Evolutionary conservation across 2,888 invertebrate species (phyloP), one percentile per base, ranked within the genome.

Genomic region (Mimachlamys varia): DNA sequence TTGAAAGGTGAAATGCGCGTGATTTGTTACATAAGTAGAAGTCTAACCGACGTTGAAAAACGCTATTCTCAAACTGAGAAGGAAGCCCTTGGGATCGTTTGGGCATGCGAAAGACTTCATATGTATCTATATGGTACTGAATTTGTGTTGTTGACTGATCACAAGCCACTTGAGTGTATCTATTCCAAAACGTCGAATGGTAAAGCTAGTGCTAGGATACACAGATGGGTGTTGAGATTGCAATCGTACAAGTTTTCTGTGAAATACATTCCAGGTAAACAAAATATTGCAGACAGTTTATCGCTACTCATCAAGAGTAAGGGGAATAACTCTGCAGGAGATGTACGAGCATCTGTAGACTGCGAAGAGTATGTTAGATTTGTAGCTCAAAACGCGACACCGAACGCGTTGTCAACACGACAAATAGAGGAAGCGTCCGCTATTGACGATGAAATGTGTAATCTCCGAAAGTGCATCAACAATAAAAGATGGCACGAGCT

Each of bases 201-300:
- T 44, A 94, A 93, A 91, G 94, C 94, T 10, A 91, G 93, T 91
- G 93, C 95, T 0, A 88, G 94, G n/a, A 92, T 96, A 13, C 93
- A 94, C 91, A 76, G 95, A 22, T 94, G 94, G 94, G 88, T 92
- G 15, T 89, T 95, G 13, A 44, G 93, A 44, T 38, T 95, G 22
- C 93, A 93, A 55, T 92, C 92, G 22, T 95, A 92, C 88, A 87
- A 88, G 27, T 93, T 93, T 27, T 89, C 49, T 1, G 92, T 93
- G 0, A 88, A 76, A 22, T 88, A 93, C 50, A 93, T 92, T 10
- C 89, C 90, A 15, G 93, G 93, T 13, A 13, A 38, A 27, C 44
- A 49, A 17, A 93, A 93, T 62, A 92, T 91, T 33, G 92, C 92
- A 50, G 93, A 94, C 88, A 17, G 89, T 3, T 37, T 92, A 50